Evolutionary conservation across 2,113 vertebrate species (phyloP).

Genomic region (Corvus hawaiiensis): DNA sequence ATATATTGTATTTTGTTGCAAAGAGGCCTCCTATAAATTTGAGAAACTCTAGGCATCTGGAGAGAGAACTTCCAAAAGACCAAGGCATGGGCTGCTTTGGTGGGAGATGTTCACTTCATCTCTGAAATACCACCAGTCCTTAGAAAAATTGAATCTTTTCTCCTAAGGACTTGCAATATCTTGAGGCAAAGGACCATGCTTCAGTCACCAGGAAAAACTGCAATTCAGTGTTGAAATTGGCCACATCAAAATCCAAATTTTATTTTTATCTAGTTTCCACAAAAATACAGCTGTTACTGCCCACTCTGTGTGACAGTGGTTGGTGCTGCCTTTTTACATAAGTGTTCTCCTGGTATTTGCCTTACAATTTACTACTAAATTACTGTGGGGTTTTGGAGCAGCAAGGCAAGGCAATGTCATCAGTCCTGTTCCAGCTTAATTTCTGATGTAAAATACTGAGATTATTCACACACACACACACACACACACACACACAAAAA

Average conservation of each 20-base stretch:
- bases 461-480: not conserved
- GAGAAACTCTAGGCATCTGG: not conserved
- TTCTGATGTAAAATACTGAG: not conserved
- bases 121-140: not conserved
- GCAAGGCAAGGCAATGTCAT: not conserved
- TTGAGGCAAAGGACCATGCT: not conserved
- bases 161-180: not conserved
- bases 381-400: not conserved
- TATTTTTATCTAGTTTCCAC: not conserved
- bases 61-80: not conserved
- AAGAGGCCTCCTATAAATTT: not conserved
- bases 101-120: not conserved
- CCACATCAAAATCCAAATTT: not conserved
- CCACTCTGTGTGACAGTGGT: accelerated
- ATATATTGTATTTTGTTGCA: not conserved
- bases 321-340: not conserved
- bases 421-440: not conserved
- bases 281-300: not conserved
- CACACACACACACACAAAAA: too few relatives aligned
- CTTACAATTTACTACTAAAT: not conserved
- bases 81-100: not conserved
- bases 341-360: not conserved
- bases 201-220: not conserved
- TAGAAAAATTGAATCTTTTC: not conserved
- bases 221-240: not conserved